A percentile compares a stretch with the other conserved stretches of the same genome.
These are phyloP conservation scores for Lanius collurio DNA, from an alignment of 2,113 vertebrate genomes.

Conservation along the genomic window DNA sequence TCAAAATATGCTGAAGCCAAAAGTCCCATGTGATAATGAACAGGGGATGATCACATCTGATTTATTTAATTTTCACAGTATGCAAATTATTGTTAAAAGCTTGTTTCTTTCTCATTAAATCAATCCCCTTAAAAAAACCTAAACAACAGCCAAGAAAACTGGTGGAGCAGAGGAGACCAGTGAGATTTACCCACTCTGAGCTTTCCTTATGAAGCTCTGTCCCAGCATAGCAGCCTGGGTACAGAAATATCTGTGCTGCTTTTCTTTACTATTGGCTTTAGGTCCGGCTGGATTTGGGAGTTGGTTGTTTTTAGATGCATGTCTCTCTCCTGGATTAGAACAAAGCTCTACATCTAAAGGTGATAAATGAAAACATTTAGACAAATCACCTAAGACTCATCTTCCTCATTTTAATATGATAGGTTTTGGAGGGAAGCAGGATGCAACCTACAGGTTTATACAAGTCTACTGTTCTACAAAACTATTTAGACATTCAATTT, in stretches of 20 bases:
- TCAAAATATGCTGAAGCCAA: not conserved
- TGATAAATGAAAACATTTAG: not conserved
- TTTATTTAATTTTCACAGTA: not conserved
- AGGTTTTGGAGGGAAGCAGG: not conserved
- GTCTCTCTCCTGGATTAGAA: not conserved
- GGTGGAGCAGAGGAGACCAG: not conserved
- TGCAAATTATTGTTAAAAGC: not conserved
- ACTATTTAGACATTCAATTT: not conserved
- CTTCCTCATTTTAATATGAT: not conserved
- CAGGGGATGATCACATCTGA: not conserved
- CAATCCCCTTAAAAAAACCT: not conserved
- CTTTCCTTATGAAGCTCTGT: not conserved
- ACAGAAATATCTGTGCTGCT: not conserved
- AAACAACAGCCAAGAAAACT: not conserved
- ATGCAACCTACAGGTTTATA: constrained; percentile 15
- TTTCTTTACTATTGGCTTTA: not conserved
- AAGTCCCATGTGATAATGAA: not conserved
- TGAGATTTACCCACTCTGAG: not conserved
- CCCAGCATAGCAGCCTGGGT: not conserved
- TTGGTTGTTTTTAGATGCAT: not conserved
- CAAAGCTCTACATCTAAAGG: not conserved
- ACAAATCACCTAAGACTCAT: not conserved
- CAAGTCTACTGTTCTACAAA: not conserved
- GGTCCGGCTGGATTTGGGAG: not conserved
- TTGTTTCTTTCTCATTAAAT: not conserved